These are phyloP conservation scores for Xestia c-nigrum DNA, from an alignment of 2,888 invertebrate genomes.

Conservation along the genomic window DNA sequence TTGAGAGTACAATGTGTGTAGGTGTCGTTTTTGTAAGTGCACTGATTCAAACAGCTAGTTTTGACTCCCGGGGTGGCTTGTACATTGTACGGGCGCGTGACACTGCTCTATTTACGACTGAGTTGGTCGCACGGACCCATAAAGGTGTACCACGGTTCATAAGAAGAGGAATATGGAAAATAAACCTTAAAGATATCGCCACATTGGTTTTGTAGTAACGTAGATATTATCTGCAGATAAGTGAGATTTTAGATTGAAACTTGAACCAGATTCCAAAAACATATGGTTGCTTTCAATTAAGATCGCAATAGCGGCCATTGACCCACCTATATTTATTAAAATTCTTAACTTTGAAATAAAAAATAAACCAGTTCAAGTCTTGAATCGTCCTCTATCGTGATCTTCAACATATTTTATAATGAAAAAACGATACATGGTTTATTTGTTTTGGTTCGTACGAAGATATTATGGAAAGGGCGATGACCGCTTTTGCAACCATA, in stretches of 20 bases:
- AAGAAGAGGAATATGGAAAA: slow-evolving; percentile 60
- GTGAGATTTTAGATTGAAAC: neutral
- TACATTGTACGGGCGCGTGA: slow-evolving; percentile 88
- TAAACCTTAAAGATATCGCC: slow-evolving; percentile 10
- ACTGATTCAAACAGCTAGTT: slow-evolving; percentile 85
- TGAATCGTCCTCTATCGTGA: no score
- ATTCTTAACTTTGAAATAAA: no score
- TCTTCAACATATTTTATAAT: no score
- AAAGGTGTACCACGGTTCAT: slow-evolving; percentile 76
- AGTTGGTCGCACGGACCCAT: slow-evolving; percentile 78
- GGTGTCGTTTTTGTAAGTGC: slow-evolving; percentile 63
- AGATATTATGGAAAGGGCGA: no score
- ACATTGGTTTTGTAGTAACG: neutral
- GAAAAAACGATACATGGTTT: no score
- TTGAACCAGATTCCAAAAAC: neutral
- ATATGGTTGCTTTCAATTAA: no score
- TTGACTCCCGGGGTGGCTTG: slow-evolving; percentile 89
- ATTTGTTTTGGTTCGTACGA: no score
- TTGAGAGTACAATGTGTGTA: slow-evolving; percentile 50
- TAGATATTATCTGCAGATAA: neutral
- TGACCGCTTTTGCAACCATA: no score
- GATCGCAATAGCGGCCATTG: no score
- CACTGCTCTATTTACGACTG: slow-evolving; percentile 89
- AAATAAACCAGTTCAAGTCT: no score
- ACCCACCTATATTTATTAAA: no score